Conservation (phyloP, 1,140 invertebrate genomes). For the Laupala kohalensis region DNA sequence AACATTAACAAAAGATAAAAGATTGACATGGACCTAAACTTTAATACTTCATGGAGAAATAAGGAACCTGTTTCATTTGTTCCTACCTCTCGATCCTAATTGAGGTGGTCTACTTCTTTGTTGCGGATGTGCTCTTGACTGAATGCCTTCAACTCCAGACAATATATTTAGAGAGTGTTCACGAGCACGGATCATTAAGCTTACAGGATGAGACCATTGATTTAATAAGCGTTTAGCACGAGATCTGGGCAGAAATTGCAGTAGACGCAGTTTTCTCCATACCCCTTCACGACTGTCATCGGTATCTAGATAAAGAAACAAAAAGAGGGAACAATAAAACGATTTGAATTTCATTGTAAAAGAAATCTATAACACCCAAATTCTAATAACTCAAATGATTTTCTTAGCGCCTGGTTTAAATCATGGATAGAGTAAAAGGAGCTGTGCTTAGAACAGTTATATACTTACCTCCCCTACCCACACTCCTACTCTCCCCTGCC, state of each 20-base stretch:
- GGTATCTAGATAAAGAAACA: constrained; percentile 38
- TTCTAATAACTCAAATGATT: no score
- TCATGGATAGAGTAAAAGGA: no score
- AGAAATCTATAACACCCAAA: no score
- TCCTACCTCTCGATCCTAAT: constrained; percentile 1
- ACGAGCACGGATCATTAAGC: constrained; percentile 58
- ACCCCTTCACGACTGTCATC: constrained; percentile 48
- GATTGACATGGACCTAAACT: no score
- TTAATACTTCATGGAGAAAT: no score
- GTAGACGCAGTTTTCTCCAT: constrained; percentile 53
- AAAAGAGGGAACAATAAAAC: not conserved
- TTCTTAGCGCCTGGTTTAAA: no score
- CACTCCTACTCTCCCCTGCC: no score
- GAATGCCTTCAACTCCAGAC: constrained; percentile 33
- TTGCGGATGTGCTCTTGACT: constrained; percentile 1
- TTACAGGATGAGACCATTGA: constrained; percentile 62
- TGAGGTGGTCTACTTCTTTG: not conserved
- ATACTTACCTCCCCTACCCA: no score
- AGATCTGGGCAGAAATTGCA: constrained; percentile 57
- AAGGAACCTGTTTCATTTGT: no score
- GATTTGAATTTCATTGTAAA: no score
- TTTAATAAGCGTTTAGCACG: constrained; percentile 60
- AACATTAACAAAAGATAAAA: no score
- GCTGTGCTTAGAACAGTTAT: no score
- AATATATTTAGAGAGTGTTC: constrained; percentile 67